Percentiles rank a stretch among this genome's conserved stretches.
These are phyloP conservation scores for Salmo trutta DNA, from an alignment of 2,797 vertebrate species.

Conservation along the genomic window DNA sequence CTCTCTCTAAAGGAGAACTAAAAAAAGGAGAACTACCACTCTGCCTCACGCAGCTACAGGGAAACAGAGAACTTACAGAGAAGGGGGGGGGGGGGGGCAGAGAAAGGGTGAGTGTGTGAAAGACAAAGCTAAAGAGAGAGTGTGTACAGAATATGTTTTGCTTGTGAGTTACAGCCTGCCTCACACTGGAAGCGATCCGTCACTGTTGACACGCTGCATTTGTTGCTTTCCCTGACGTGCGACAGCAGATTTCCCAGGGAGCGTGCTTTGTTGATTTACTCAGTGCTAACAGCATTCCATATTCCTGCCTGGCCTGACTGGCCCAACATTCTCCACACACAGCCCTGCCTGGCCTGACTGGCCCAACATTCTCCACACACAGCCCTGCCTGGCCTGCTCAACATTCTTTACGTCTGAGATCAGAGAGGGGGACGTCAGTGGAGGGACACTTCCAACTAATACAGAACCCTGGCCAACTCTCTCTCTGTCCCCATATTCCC, in stretches of 20 bases:
- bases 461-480: background rate
- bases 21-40: background rate
- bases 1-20: slow-evolving; percentile 14
- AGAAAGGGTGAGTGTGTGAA: slow-evolving; percentile 2
- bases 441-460: slow-evolving; percentile 5
- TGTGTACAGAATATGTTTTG: background rate
- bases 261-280: slow-evolving; percentile 58
- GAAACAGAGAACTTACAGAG: background rate
- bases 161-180: slow-evolving; percentile 53
- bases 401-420: slow-evolving; percentile 37
- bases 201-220: slow-evolving; percentile 65
- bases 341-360: too few relatives aligned
- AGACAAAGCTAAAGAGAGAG: background rate
- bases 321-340: slow-evolving; percentile 4
- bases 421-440: slow-evolving; percentile 34
- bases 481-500: too few relatives aligned
- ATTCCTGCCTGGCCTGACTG: slow-evolving; percentile 10
- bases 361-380: slow-evolving; percentile 5
- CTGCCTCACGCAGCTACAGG: slow-evolving; percentile 24
- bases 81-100: slow-evolving; percentile 10
- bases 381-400: too few relatives aligned
- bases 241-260: slow-evolving; percentile 39
- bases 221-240: slow-evolving; percentile 62
- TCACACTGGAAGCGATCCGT: slow-evolving; percentile 69
- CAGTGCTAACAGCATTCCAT: slow-evolving; percentile 50